Base-by-base conservation (phyloP, 30 jellyfish, hydroid and myxozoan genomes). In the Clytia hemisphaerica region DNA sequence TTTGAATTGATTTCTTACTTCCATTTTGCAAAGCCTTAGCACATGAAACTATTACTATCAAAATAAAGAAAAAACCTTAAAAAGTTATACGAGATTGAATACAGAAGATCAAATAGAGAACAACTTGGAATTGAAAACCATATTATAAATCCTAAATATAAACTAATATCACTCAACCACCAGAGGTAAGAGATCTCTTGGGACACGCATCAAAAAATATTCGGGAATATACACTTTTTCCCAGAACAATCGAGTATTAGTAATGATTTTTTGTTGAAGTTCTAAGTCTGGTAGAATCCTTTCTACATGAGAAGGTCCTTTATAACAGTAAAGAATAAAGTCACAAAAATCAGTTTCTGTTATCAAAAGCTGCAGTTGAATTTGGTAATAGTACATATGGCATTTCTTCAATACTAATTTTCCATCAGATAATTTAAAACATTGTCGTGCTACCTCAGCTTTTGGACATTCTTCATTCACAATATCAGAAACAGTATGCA, bases 341-440 rank as follows among this genome's bases (percentile, higher is more conserved):
- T 53, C 37, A 53, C 67, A 53, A 24, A 7, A 15, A 7, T 53
- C 10, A 14, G 19, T 25, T 9, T 21, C 38, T 9, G 67, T 53
- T 9, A 53, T 12, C 12, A 53, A 25, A 14, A 53, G 67, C 19
- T 14, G 12, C 53, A 12, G 66, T 12, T 16, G 21, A 9, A 16
- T 51, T 22, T 12, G 66, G 71, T 24, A 71, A 54, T 57, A 62
- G 48, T 80, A 80, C 69, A 58, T 37, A 67, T 80, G 85, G n/a
- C 67, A 49, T 18, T 42, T 25, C 73, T 37, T 60, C 59, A 80
- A 69, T n/a, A 80, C 18, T 61, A 80, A 42, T 12, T 71, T 31
- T 42, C 45, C 74, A 38, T 26, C 76, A 45, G 32, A 40, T 18
- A 42, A 70, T 22, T 12, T 10, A 51, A 51, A 51, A 22, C 66